Base-by-base conservation (phyloP, 2,797 vertebrate species). In the Manis javanica region DNA sequence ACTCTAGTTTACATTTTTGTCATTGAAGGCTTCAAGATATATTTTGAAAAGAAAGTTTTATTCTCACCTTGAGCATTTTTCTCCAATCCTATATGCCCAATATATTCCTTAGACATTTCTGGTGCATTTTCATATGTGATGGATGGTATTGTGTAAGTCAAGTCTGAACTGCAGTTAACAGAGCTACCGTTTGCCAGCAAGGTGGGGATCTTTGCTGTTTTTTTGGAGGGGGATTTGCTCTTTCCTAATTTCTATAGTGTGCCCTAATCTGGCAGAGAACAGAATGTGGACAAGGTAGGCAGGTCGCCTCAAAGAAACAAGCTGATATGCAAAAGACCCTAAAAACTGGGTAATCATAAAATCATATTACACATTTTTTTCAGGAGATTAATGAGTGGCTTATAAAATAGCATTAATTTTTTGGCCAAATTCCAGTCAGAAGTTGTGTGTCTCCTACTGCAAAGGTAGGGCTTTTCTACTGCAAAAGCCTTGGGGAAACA, bases 341-440 rank as follows among this genome's bases (percentile, higher is more conserved):
- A 53, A 51, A 81, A 91, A 86, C 87, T 29, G 51, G 42, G 46
- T 92, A 59, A 39, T 91, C 71, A 64, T 93, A 93, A 96, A 97
- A 93, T 64, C 37, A 55, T 81, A 89, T 51, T 86, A 46, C 69
- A 71, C 37, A 77, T 39, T 24, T 95, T 66, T 90, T 90, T 96
- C 88, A 95, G 68, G n/a, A 97, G 64, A 97, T 97, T 91, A 96
- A 97, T 75, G 86, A 83, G 34, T 51, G 15, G 46, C 16, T 77
- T 79, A 93, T 97, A 96, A 97, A 97, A 90, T 53, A 59, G 42
- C 91, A 96, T 96, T 95, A 96, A 89, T 39, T 82, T 93, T 61
- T 94, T 97, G 95, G 96, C 91, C 69, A 92, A 82, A 74, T 81
- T 96, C 95, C 88, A 96, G 24, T 42, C 29, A 91, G 64, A 91